A percentile compares a stretch with the other conserved stretches of the same genome.
Conservation (phyloP, 2,888 invertebrate genomes). For the Leptopilina drosophilae region DNA sequence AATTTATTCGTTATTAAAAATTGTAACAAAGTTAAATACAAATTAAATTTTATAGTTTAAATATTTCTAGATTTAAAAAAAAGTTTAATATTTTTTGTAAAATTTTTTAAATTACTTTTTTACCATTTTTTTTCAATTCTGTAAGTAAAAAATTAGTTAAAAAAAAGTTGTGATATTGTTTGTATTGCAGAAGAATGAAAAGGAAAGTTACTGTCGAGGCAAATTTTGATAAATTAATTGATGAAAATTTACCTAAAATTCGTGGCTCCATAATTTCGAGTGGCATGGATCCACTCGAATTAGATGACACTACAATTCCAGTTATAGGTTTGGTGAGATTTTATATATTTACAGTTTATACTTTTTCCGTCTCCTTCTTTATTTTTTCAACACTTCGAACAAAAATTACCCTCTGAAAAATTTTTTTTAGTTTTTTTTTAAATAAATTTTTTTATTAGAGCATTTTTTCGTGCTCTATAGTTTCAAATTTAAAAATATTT, state of each 20-base stretch:
- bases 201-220: conserved; percentile 27
- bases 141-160: neutral
- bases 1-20: too few species aligned
- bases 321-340: conserved; percentile 56
- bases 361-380: neutral
- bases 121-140: too few species aligned
- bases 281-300: conserved; percentile 62
- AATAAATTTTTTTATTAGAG: too few species aligned
- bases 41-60: too few species aligned
- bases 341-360: neutral
- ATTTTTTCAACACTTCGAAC: neutral
- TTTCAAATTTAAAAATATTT: too few species aligned
- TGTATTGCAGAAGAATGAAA: neutral
- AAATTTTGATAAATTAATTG: conserved; percentile 58
- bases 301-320: conserved; percentile 53
- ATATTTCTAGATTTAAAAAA: too few species aligned
- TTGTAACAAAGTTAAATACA: too few species aligned
- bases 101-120: too few species aligned
- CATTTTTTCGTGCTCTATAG: too few species aligned
- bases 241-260: conserved; percentile 55
- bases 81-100: too few species aligned
- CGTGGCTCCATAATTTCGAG: conserved; percentile 44
- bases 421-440: too few species aligned
- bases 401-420: neutral
- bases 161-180: neutral